phyloP scores from a whole-genome alignment of 2,797 vertebrate genomes.

The Tragopan temminckii region DNA sequence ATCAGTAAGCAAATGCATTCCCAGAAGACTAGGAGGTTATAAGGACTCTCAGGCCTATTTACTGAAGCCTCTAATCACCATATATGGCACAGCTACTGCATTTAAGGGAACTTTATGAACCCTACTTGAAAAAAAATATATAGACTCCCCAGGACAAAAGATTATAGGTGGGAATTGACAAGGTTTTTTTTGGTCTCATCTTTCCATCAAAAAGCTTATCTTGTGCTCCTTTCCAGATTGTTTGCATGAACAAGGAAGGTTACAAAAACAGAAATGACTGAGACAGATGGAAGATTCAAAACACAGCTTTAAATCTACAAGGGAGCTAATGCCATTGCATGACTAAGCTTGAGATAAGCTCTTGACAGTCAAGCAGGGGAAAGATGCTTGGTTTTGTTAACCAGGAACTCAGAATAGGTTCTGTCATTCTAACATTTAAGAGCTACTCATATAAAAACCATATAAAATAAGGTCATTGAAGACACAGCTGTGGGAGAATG shows the following conservation, averaged over 20 bases:
- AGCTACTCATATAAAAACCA: not conserved
- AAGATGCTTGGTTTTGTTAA: not conserved
- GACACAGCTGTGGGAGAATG: not conserved
- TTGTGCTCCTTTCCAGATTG: not conserved
- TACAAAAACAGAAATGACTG: not conserved
- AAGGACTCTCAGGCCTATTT: not conserved
- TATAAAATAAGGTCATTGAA: slow-evolving; percentile 14
- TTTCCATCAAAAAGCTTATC: not conserved
- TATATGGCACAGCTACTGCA: not conserved
- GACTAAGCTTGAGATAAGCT: slow-evolving; percentile 14
- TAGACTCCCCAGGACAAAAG: not conserved
- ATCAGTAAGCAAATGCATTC: not conserved
- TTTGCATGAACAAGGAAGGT: not conserved
- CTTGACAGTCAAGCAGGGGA: not conserved
- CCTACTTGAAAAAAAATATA: not conserved
- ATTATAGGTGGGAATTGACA: not conserved
- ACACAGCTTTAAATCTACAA: slow-evolving; percentile 2
- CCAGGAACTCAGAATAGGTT: not conserved
- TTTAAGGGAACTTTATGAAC: slow-evolving; percentile 25
- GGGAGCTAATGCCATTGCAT: not conserved
- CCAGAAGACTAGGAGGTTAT: not conserved
- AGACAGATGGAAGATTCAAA: not conserved
- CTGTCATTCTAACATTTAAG: not conserved
- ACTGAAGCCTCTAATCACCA: not conserved
- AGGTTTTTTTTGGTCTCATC: not conserved